A percentile compares a stretch with the other conserved stretches of the same genome.
Evolutionary conservation across 2,113 vertebrate genomes (phyloP).

Genomic region (Ursus arctos): DNA sequence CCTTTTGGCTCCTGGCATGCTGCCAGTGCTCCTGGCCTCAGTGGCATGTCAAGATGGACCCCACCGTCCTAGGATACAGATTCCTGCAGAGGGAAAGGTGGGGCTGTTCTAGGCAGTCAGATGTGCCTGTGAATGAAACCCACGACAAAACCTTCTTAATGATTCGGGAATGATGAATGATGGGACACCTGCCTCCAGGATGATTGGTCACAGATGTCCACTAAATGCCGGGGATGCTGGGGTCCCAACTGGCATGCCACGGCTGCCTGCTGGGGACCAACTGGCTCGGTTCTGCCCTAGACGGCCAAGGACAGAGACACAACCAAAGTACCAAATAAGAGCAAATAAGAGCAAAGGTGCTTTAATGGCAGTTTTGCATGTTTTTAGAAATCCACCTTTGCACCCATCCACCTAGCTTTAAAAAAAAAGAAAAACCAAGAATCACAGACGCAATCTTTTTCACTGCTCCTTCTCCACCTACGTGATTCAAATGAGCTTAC

Average conservation of each 20-base stretch:
- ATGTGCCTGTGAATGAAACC: neutral
- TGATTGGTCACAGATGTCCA: neutral
- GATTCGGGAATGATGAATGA: neutral
- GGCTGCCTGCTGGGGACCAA: neutral
- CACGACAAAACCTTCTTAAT: neutral
- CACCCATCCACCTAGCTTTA: neutral
- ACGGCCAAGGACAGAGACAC: neutral
- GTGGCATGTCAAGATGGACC: neutral
- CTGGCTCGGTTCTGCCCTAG: neutral
- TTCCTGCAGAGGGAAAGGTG: neutral
- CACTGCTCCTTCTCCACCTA: neutral
- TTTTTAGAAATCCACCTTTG: neutral
- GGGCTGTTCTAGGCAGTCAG: neutral
- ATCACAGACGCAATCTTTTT: neutral
- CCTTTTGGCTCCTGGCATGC: neutral
- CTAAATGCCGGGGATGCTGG: neutral
- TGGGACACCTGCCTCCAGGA: neutral
- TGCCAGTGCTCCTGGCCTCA: neutral
- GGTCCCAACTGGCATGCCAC: too few species aligned
- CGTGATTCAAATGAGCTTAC: neutral
- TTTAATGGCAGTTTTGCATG: neutral
- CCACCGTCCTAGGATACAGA: neutral
- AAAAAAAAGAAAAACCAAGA: slow-evolving; percentile 4
- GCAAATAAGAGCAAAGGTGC: neutral
- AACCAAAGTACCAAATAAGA: neutral